phyloP scores from a whole-genome alignment of 2,888 invertebrate genomes.

The Metellina segmentata region DNA sequence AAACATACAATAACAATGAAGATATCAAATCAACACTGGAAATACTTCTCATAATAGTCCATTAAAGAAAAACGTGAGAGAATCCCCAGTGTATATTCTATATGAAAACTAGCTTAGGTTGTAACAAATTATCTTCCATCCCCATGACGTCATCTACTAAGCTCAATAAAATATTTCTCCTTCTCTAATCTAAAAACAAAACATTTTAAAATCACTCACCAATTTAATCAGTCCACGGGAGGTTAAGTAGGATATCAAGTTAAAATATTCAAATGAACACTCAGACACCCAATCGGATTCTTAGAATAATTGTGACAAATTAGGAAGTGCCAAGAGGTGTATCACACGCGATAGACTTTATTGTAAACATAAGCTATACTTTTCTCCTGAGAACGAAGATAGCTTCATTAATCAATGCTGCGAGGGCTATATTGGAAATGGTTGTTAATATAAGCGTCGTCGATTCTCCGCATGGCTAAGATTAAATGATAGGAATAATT shows the following conservation, averaged over 20 bases:
- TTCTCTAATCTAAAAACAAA: too few relatives aligned
- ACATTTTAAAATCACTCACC: not conserved
- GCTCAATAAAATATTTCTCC: too few relatives aligned
- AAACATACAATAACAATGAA: too few relatives aligned
- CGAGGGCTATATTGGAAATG: not conserved
- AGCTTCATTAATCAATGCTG: not conserved
- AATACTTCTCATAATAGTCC: too few relatives aligned
- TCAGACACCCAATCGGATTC: not conserved
- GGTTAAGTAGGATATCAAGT: not conserved
- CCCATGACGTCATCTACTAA: too few relatives aligned
- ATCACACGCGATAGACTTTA: not conserved
- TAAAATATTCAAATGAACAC: not conserved
- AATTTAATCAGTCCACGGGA: not conserved
- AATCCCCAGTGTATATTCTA: too few relatives aligned
- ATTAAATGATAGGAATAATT: not conserved
- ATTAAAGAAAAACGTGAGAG: too few relatives aligned
- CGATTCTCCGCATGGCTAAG: not conserved
- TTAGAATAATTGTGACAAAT: conserved; percentile 9
- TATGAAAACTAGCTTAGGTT: too few relatives aligned
- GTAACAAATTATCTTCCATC: too few relatives aligned
- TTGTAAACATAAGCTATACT: conserved; percentile 2
- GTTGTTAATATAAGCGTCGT: not conserved
- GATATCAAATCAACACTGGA: too few relatives aligned
- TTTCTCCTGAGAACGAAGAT: not conserved
- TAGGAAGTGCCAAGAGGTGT: conserved; percentile 13